Evolutionary conservation across 2,113 vertebrate species (phyloP), one percentile per base, ranked within the genome.

Genomic region (Barnardius zonarius): DNA sequence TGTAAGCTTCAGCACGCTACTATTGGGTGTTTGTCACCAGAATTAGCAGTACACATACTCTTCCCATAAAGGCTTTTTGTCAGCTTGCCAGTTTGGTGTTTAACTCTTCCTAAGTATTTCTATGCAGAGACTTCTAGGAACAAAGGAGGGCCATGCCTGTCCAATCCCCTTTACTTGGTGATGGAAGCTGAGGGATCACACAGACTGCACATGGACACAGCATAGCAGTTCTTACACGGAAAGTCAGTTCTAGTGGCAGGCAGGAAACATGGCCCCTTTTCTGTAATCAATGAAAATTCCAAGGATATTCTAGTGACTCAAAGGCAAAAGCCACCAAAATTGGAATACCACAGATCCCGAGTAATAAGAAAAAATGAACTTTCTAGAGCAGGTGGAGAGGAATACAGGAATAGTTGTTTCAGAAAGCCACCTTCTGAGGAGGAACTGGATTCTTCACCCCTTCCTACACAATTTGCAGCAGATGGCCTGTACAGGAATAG

Each of bases 21-120:
- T 95, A 88, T 95, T 80, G 92, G 82, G 89, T 66, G 91, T 91
- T 95, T 94, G 94, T 95, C 93, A 90, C 88, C 88, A 95, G 92
- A 97, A 94, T 90, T 92, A 95, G 94, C 81, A 93, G 88, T n/a
- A 78, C 93, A 91, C 94, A 83, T 43, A 67, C 79, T 88, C 92
- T 88, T 74, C 90, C 88, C 92, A 96, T 46, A 78, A 86, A 90
- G 68, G 86, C 87, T 92, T 92, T 81, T 59, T 81, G 90, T 94
- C 92, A 93, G 83, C 79, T 33, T 78, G 90, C 75, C 88, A 95
- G 86, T 5, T 25, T 69, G 51, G 61, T 64, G 89, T 86, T 64
- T 20, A 46, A 83, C 85, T 93, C 68, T 93, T 90, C 79, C 82
- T 85, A 23, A 96, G 88, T 16, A 35, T 77, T 95, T 86, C 90